A percentile compares a stretch with the other conserved stretches of the same genome.
Conservation (phyloP, 2,113 vertebrate genomes). For the Chlamydotis undulata region DNA sequence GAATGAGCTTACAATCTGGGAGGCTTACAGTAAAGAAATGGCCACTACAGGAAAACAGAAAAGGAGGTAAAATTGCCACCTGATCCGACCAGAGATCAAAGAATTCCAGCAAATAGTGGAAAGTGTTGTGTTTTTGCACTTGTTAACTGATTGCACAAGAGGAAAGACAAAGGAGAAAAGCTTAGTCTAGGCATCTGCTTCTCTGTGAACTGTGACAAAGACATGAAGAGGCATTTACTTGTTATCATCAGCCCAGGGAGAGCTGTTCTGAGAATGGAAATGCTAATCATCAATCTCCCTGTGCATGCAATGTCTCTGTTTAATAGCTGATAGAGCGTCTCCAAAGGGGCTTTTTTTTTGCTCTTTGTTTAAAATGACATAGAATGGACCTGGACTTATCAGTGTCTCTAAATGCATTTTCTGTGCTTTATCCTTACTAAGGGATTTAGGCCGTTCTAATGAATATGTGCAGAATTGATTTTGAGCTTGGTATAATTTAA, state of each 20-base stretch:
- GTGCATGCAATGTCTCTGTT: slow-evolving; percentile 88
- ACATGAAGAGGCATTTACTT: slow-evolving; percentile 69
- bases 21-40: neutral
- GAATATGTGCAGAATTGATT: slow-evolving; percentile 88
- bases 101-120: neutral
- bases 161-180: slow-evolving; percentile 82
- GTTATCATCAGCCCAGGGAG: slow-evolving; percentile 82
- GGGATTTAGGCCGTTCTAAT: slow-evolving; percentile 84
- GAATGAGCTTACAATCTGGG: neutral
- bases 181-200: slow-evolving; percentile 77
- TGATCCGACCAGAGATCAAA: neutral
- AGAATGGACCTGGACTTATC: slow-evolving; percentile 94
- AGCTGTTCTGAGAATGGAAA: slow-evolving; percentile 82
- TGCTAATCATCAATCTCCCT: slow-evolving; percentile 93
- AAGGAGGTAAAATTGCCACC: neutral
- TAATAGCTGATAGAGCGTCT: slow-evolving; percentile 95
- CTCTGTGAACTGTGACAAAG: slow-evolving; percentile 75
- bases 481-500: slow-evolving; percentile 92
- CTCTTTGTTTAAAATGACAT: slow-evolving; percentile 97
- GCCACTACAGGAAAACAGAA: neutral
- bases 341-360: slow-evolving; percentile 86
- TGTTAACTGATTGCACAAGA: slow-evolving; percentile 80
- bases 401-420: slow-evolving; percentile 89
- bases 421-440: slow-evolving; percentile 78
- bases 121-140: slow-evolving; percentile 35